A percentile compares a stretch with the other conserved stretches of the same genome.
Conservation (phyloP, 2,797 vertebrate genomes). For the Myotis daubentonii region DNA sequence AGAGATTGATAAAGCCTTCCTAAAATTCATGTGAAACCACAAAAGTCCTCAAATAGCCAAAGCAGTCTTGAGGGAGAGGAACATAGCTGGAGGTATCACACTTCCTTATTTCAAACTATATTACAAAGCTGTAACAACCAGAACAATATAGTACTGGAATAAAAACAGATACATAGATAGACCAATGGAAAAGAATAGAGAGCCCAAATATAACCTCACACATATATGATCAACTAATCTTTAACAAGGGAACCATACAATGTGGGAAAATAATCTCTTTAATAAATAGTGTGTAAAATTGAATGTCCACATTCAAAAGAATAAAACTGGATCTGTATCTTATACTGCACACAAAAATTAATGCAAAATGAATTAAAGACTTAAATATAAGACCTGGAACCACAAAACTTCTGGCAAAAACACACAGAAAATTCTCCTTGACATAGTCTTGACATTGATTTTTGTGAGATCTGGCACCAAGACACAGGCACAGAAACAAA, state of each 20-base stretch:
- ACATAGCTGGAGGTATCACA: neutral
- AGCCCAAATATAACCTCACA: neutral
- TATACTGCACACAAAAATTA: neutral
- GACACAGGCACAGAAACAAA: neutral
- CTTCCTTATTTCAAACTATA: neutral
- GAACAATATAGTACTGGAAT: neutral
- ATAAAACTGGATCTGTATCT: neutral
- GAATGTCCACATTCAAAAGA: neutral
- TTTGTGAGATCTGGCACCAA: neutral
- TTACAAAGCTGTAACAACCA: neutral
- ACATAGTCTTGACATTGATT: neutral
- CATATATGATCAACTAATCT: neutral
- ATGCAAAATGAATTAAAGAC: neutral
- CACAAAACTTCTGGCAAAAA: neutral
- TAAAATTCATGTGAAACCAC: neutral
- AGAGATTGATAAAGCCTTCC: neutral
- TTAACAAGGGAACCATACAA: neutral
- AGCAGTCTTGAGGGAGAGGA: neutral
- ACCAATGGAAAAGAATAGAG: neutral
- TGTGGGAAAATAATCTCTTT: neutral
- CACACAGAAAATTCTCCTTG: neutral
- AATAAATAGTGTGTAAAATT: neutral
- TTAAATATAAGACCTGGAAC: neutral
- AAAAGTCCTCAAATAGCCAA: neutral
- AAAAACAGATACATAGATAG: neutral